phyloP scores from a whole-genome alignment of 37 sponge, comb jelly and placozoan genomes.

The Ephydatia muelleri region DNA sequence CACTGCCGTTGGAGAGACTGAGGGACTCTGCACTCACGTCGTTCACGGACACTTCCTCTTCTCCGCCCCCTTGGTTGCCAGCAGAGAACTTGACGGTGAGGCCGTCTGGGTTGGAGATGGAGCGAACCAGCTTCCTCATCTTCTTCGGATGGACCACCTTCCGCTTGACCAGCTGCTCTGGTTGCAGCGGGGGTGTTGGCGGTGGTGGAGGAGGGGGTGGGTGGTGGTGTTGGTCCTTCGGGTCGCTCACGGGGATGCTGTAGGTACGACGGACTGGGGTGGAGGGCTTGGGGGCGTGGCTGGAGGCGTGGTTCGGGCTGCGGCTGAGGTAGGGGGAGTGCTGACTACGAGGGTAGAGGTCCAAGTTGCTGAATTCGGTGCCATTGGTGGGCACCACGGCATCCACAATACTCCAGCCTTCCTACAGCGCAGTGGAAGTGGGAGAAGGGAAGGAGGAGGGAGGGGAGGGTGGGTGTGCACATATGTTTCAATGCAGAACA shows the following conservation, averaged over 20 bases:
- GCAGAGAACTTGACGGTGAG: neutral
- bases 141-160: neutral
- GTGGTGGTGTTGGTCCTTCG: neutral
- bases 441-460: constrained; percentile 28
- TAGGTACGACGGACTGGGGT: neutral
- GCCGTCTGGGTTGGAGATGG: constrained; percentile 42
- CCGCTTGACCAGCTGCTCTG: neutral
- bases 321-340: neutral
- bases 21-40: too few relatives aligned
- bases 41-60: too few relatives aligned
- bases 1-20: too few relatives aligned
- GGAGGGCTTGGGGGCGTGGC: neutral
- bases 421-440: neutral
- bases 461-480: neutral
- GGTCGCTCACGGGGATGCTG: neutral
- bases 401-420: constrained; percentile 1
- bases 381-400: neutral
- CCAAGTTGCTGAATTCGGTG: neutral
- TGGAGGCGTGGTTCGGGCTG: neutral
- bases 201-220: too few relatives aligned
- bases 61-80: too few relatives aligned
- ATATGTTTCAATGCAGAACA: neutral
- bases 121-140: constrained; percentile 3
- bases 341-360: neutral
- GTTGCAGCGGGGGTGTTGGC: too few relatives aligned